A percentile compares a stretch with the other conserved stretches of the same genome.
Conservation (phyloP, 2,888 invertebrate genomes). For the Andrena trimmerana region DNA sequence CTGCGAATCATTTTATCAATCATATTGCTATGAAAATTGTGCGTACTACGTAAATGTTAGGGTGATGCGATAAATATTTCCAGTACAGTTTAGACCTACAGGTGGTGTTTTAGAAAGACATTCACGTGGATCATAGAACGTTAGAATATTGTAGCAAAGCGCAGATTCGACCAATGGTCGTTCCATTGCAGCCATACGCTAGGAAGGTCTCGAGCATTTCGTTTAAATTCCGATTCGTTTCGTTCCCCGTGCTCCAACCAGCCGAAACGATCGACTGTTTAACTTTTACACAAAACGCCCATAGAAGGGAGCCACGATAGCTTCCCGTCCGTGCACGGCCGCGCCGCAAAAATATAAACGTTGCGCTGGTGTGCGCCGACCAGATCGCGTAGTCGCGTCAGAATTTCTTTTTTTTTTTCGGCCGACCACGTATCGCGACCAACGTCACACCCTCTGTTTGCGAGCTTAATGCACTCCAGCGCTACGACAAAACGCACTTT, state of each 20-base stretch:
- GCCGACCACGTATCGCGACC: not conserved
- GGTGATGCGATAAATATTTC: no score
- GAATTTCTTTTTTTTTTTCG: conserved; percentile 37
- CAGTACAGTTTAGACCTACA: no score
- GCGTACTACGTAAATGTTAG: no score
- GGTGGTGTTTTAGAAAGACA: no score
- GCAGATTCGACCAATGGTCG: no score
- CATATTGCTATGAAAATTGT: no score
- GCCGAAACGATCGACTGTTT: not conserved
- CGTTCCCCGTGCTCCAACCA: not conserved
- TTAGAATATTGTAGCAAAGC: no score
- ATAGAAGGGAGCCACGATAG: not conserved
- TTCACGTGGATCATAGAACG: no score
- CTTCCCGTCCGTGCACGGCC: not conserved
- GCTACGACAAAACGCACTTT: conserved; percentile 65
- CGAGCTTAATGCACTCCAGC: conserved; percentile 50
- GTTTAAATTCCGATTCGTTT: not conserved
- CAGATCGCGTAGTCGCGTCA: conserved; percentile 21
- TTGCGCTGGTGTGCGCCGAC: not conserved
- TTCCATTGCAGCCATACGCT: no score
- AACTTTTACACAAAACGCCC: conserved; percentile 9
- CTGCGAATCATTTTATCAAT: no score
- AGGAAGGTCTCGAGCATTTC: no score
- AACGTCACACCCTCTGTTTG: not conserved
- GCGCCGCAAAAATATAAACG: conserved; percentile 40